A percentile compares a stretch with the other conserved stretches of the same genome.
Conservation (phyloP, 2,113 vertebrate genomes). For the Balaeniceps rex region DNA sequence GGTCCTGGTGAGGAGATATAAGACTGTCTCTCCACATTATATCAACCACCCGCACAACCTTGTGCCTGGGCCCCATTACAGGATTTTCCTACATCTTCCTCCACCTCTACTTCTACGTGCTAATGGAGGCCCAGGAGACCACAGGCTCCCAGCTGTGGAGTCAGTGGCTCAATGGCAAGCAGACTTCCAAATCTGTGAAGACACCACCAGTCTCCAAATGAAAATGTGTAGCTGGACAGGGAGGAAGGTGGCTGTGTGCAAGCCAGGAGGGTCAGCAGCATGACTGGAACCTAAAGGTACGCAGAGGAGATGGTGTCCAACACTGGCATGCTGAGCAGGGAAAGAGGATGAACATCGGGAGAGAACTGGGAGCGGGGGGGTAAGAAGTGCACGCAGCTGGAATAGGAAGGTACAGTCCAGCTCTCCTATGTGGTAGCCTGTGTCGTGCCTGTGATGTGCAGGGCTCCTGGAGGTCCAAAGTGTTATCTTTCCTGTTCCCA, state of each 20-base stretch:
- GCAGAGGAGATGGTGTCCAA: background rate
- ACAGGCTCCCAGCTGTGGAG: background rate
- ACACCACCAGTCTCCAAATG: background rate
- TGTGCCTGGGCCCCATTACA: background rate
- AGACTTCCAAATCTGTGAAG: background rate
- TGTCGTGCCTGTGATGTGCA: background rate
- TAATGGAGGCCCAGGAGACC: conserved; percentile 19
- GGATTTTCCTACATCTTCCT: background rate
- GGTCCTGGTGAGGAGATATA: background rate
- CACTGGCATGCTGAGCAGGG: background rate
- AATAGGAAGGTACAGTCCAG: background rate
- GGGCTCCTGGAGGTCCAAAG: background rate
- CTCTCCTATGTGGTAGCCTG: background rate
- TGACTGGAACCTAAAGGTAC: background rate
- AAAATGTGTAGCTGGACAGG: background rate
- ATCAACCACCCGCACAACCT: background rate
- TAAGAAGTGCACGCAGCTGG: background rate
- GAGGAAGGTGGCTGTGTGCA: background rate
- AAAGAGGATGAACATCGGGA: background rate
- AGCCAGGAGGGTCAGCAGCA: background rate
- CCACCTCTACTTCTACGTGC: background rate
- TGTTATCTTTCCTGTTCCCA: background rate
- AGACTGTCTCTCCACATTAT: conserved; percentile 39
- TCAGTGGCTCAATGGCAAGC: background rate
- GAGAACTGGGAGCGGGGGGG: background rate